Percentiles rank a stretch among this genome's conserved stretches.
phyloP scores from a whole-genome alignment of 2,888 invertebrate genomes.

The Sympetrum striolatum region DNA sequence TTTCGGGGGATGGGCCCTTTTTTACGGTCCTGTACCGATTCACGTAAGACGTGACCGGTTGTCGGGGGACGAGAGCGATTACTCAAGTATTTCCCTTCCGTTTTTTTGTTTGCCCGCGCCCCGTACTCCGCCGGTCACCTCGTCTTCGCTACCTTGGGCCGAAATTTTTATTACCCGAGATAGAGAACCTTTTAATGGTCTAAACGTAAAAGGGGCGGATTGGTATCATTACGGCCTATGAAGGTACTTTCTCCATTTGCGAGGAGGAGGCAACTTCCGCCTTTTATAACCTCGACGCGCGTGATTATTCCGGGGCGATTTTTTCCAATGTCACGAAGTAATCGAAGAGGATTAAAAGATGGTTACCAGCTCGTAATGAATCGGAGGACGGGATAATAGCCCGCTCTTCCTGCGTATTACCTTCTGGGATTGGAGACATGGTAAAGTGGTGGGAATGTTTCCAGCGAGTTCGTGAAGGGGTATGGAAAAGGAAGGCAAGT shows the following conservation, averaged over 20 bases:
- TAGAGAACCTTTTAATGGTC: background rate
- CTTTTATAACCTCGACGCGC: background rate
- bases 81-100: background rate
- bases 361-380: background rate
- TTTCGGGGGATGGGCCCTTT: background rate
- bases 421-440: background rate
- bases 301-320: background rate
- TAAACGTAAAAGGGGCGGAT: background rate
- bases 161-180: constrained; percentile 6
- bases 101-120: background rate
- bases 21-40: background rate
- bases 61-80: background rate
- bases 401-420: background rate
- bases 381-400: background rate
- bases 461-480: background rate
- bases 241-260: background rate
- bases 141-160: background rate
- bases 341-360: background rate
- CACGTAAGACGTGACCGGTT: background rate
- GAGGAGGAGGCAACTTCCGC: background rate
- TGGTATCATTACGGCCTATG: background rate
- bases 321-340: background rate
- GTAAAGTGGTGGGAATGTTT: background rate
- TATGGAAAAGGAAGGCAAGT: background rate
- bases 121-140: background rate